These are phyloP conservation scores for Camponotus fellah DNA, from an alignment of 2,888 invertebrate genomes.

Conservation along the genomic window DNA sequence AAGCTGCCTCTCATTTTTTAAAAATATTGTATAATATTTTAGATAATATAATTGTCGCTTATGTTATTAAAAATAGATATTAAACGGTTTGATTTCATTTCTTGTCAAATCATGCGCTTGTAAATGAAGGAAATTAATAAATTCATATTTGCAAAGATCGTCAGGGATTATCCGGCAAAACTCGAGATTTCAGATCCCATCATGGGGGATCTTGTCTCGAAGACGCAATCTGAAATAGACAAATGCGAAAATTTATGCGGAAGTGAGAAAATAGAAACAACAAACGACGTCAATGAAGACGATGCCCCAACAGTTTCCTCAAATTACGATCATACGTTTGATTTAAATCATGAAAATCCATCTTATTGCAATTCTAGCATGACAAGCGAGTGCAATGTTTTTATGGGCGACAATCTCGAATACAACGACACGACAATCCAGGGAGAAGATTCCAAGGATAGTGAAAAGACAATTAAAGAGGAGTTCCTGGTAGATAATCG, in stretches of 20 bases:
- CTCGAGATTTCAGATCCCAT: background rate
- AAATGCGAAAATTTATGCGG: conserved; percentile 1
- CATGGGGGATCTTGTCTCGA: background rate
- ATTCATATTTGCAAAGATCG: conserved; percentile 38
- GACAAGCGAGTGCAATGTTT: background rate
- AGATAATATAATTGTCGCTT: background rate
- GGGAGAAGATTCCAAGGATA: conserved; percentile 54
- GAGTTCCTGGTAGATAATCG: background rate
- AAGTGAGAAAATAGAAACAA: conserved; percentile 10
- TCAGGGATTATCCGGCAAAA: conserved; percentile 28
- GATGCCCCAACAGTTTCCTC: conserved; percentile 27
- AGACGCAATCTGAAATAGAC: background rate
- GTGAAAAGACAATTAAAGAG: conserved; percentile 20
- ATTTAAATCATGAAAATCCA: conserved; percentile 51
- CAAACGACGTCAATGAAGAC: conserved; percentile 37
- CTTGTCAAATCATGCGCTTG: background rate
- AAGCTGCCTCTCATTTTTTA: too few species aligned
- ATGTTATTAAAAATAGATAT: background rate
- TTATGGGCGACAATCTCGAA: background rate
- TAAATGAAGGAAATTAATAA: background rate
- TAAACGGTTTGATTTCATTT: background rate
- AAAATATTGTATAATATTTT: too few species aligned
- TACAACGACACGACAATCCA: conserved; percentile 54
- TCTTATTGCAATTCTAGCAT: conserved; percentile 60
- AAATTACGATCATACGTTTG: conserved; percentile 52